Evolutionary conservation across 1,140 invertebrate genomes (phyloP).

Genomic region (Aphidius ervi): DNA sequence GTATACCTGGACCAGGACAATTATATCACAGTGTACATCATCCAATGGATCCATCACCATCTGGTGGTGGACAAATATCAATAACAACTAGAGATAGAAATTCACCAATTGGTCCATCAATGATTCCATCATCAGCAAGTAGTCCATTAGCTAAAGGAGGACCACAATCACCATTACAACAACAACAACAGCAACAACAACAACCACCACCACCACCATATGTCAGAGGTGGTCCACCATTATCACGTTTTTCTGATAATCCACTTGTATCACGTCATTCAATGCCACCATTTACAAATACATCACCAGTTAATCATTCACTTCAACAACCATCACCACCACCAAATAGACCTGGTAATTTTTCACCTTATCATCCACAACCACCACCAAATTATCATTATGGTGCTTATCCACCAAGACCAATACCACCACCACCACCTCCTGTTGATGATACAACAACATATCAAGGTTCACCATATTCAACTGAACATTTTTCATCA

Average conservation of each 20-base stretch:
- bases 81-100: slow-evolving; percentile 47
- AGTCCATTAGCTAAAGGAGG: slow-evolving; percentile 46
- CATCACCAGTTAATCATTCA: slow-evolving; percentile 32
- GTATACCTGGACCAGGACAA: slow-evolving; percentile 41
- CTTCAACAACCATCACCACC: slow-evolving; percentile 48
- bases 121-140: slow-evolving; percentile 44
- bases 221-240: slow-evolving; percentile 34
- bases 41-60: slow-evolving; percentile 57
- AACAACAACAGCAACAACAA: too few species aligned
- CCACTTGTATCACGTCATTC: slow-evolving; percentile 45
- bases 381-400: slow-evolving; percentile 53
- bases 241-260: slow-evolving; percentile 38
- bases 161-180: slow-evolving; percentile 44
- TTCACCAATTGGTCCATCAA: slow-evolving; percentile 40
- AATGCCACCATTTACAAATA: slow-evolving; percentile 44
- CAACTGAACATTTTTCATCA: slow-evolving; percentile 45
- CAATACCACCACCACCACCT: slow-evolving; percentile 40
- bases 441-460: slow-evolving; percentile 48
- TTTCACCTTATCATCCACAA: slow-evolving; percentile 51
- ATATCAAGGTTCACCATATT: slow-evolving; percentile 46
- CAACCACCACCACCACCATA: slow-evolving; percentile 44
- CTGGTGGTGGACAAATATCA: slow-evolving; percentile 54
- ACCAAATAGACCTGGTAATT: slow-evolving; percentile 45
- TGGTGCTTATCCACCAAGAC: slow-evolving; percentile 47
- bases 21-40: slow-evolving; percentile 54